phyloP scores from a whole-genome alignment of 2,888 invertebrate genomes.

The Rosalia funebris region DNA sequence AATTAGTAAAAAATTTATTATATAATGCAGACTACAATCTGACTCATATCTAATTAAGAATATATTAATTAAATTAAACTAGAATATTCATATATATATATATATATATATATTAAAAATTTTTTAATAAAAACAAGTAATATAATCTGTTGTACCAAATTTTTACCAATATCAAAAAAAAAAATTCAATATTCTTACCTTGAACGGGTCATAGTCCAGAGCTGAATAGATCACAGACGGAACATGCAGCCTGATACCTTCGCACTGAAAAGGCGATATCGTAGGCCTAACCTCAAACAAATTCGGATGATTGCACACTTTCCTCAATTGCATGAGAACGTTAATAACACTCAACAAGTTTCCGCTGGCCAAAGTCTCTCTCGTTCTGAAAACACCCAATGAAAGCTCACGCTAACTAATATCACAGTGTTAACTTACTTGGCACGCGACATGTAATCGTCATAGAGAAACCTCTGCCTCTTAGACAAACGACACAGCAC shows the following conservation, averaged over 20 bases:
- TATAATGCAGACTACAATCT: too few relatives aligned
- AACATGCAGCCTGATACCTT: slow-evolving; percentile 75
- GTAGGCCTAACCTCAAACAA: slow-evolving; percentile 97
- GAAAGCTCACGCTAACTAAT: slow-evolving; percentile 21
- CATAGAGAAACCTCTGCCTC: slow-evolving; percentile 95
- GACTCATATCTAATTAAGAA: too few relatives aligned
- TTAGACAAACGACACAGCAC: slow-evolving; percentile 94
- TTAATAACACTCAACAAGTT: slow-evolving; percentile 96
- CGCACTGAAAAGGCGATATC: slow-evolving; percentile 91
- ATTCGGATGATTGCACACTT: slow-evolving; percentile 98
- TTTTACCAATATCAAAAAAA: too few relatives aligned
- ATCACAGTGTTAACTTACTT: slow-evolving; percentile 71
- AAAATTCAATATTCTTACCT: slow-evolving; percentile 67
- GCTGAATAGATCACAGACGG: slow-evolving; percentile 78
- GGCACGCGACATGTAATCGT: slow-evolving; percentile 98
- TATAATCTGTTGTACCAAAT: too few relatives aligned
- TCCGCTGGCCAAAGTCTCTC: slow-evolving; percentile 91
- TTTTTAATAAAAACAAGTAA: too few relatives aligned
- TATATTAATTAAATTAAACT: too few relatives aligned
- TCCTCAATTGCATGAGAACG: slow-evolving; percentile 95
- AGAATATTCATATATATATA: too few relatives aligned
- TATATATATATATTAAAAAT: too few relatives aligned
- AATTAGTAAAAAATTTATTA: too few relatives aligned
- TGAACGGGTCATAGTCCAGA: slow-evolving; percentile 78
- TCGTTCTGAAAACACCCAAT: slow-evolving; percentile 75